These are phyloP conservation scores for Pygoscelis antarcticus DNA, from an alignment of 2,113 vertebrate genomes.

Conservation along the genomic window DNA sequence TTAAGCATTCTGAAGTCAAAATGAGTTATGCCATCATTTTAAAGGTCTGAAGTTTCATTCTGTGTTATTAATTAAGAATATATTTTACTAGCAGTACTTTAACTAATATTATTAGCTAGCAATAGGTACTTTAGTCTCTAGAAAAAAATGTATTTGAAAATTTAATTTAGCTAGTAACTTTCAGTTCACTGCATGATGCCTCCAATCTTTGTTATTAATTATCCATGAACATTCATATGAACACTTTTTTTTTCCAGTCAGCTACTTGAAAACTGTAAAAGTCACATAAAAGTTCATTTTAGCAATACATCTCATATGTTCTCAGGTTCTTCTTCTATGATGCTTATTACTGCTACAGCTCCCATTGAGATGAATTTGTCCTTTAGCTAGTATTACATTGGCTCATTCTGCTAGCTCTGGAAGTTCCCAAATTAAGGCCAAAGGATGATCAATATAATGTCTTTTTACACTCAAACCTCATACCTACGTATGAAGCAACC, in stretches of 20 bases:
- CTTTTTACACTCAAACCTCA: not conserved
- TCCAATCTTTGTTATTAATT: not conserved
- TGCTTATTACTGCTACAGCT: not conserved
- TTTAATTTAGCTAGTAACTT: not conserved
- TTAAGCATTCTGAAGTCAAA: not conserved
- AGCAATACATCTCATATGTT: not conserved
- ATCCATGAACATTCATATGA: not conserved
- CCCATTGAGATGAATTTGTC: not conserved
- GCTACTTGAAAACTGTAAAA: not conserved
- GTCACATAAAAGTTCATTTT: not conserved
- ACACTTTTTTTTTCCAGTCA: not conserved
- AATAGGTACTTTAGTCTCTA: not conserved
- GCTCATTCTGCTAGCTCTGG: not conserved
- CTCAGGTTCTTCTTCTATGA: not conserved
- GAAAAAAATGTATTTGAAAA: not conserved
- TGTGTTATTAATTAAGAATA: not conserved
- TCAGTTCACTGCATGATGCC: not conserved
- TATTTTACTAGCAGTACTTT: not conserved
- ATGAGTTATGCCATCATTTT: not conserved
- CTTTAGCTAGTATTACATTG: not conserved
- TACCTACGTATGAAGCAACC: not conserved
- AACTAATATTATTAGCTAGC: not conserved
- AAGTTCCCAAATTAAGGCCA: not conserved
- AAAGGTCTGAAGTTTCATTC: not conserved
- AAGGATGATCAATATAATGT: not conserved